Conservation (phyloP, 2,888 invertebrate species). For the Drosophila setosimentum region DNA sequence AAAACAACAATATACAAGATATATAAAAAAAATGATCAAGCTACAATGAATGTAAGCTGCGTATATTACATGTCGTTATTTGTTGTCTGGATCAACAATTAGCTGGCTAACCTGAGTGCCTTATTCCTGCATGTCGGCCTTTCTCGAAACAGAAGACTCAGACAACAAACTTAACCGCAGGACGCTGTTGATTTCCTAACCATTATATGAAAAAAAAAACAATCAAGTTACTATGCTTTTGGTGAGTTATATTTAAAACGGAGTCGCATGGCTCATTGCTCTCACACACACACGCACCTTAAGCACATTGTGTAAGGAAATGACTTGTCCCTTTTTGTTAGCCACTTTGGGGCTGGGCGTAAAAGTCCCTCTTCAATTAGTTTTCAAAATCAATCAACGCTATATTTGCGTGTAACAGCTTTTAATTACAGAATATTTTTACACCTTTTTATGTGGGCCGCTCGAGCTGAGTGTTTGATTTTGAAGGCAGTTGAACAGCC, state of each 20-base stretch:
- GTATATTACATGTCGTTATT: slow-evolving; percentile 80
- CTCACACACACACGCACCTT: slow-evolving; percentile 23
- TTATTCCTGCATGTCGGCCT: slow-evolving; percentile 4
- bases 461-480: slow-evolving; percentile 25
- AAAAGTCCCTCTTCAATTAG: slow-evolving; percentile 72
- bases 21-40: slow-evolving; percentile 15
- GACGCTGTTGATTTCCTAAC: slow-evolving; percentile 33
- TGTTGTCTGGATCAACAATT: slow-evolving; percentile 80
- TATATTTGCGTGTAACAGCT: slow-evolving; percentile 64
- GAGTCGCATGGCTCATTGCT: slow-evolving; percentile 23
- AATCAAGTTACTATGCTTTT: neutral
- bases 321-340: slow-evolving; percentile 52
- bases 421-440: slow-evolving; percentile 68
- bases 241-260: neutral
- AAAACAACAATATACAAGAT: slow-evolving; percentile 22
- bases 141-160: slow-evolving; percentile 42
- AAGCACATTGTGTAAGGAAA: slow-evolving; percentile 40
- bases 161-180: slow-evolving; percentile 50
- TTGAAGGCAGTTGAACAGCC: slow-evolving; percentile 70
- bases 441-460: slow-evolving; percentile 35
- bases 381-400: slow-evolving; percentile 74
- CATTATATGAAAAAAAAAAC: neutral
- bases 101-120: slow-evolving; percentile 51
- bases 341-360: slow-evolving; percentile 19
- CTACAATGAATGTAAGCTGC: slow-evolving; percentile 63